These are phyloP conservation scores for Neoascia interrupta DNA, from an alignment of 2,888 invertebrate species.

Conservation along the genomic window DNA sequence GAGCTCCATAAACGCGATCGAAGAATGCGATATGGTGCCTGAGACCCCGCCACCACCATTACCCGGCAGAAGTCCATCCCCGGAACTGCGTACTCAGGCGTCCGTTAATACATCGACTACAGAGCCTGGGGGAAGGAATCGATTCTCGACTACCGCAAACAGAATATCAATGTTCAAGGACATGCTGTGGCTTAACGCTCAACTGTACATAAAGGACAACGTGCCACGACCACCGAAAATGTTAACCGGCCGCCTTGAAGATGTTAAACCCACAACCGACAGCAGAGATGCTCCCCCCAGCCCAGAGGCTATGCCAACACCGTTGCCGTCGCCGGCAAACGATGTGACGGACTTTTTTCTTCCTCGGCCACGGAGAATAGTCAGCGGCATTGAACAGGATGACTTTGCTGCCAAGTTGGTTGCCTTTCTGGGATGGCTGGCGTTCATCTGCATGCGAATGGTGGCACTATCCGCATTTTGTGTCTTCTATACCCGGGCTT, in stretches of 20 bases:
- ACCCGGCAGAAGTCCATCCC: conserved; percentile 70
- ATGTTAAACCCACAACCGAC: conserved; percentile 74
- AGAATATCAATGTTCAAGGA: conserved; percentile 77
- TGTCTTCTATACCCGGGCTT: conserved; percentile 83
- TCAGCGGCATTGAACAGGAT: conserved; percentile 87
- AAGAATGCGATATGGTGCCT: conserved; percentile 77
- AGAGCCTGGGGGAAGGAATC: conserved; percentile 23
- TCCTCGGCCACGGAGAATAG: conserved; percentile 80
- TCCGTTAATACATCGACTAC: conserved; percentile 30
- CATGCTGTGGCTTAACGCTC: conserved; percentile 82
- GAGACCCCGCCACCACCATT: conserved; percentile 81
- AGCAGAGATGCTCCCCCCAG: conserved; percentile 38
- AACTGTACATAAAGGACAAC: conserved; percentile 81
- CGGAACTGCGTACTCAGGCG: conserved; percentile 46
- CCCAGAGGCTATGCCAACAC: conserved; percentile 23
- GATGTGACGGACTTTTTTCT: conserved; percentile 78
- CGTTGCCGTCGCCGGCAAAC: conserved; percentile 56
- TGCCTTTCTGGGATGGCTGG: conserved; percentile 88
- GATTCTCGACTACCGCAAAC: conserved; percentile 65
- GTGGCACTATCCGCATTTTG: conserved; percentile 86
- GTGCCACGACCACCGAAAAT: conserved; percentile 80
- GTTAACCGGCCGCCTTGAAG: conserved; percentile 79
- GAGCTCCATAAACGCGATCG: conserved; percentile 71
- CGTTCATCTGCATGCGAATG: conserved; percentile 86
- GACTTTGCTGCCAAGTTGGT: conserved; percentile 86